Conservation (phyloP, 2,113 vertebrate genomes). For the Scolopax mira region DNA sequence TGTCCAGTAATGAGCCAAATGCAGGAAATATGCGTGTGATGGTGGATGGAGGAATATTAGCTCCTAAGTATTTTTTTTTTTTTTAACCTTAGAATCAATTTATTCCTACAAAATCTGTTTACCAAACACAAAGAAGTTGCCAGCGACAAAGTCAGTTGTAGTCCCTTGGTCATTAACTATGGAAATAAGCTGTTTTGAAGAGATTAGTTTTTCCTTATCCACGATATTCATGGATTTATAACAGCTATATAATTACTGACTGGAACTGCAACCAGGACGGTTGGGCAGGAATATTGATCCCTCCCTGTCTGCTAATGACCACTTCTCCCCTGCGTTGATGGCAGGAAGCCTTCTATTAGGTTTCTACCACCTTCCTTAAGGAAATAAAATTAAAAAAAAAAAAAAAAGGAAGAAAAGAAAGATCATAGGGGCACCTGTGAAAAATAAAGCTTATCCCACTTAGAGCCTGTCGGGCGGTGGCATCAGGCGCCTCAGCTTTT, state of each 20-base stretch:
- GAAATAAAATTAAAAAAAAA: too few relatives aligned
- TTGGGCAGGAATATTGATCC: slow-evolving; percentile 59
- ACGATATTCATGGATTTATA: slow-evolving; percentile 47
- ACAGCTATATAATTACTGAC: slow-evolving; percentile 60
- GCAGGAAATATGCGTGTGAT: slow-evolving; percentile 49
- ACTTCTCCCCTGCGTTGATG: not conserved
- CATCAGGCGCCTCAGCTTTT: not conserved
- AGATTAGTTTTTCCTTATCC: slow-evolving; percentile 63
- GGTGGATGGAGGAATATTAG: not conserved
- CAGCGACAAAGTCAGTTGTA: not conserved
- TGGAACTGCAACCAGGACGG: slow-evolving; percentile 40
- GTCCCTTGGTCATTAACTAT: slow-evolving; percentile 61
- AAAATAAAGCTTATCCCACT: not conserved
- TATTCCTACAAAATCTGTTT: not conserved
- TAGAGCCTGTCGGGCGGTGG: not conserved
- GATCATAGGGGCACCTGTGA: not conserved
- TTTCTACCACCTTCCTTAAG: not conserved
- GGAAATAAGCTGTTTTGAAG: slow-evolving; percentile 69
- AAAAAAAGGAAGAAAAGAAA: fast-evolving
- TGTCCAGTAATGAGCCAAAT: slow-evolving; percentile 67
- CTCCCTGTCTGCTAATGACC: slow-evolving; percentile 3
- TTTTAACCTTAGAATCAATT: not conserved
- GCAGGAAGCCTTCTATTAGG: slow-evolving; percentile 25
- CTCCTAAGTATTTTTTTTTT: not conserved
- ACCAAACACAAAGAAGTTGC: not conserved